A percentile compares a stretch with the other conserved stretches of the same genome.
phyloP scores from a whole-genome alignment of 2,888 invertebrate species.

The Lepas anatifera region DNA sequence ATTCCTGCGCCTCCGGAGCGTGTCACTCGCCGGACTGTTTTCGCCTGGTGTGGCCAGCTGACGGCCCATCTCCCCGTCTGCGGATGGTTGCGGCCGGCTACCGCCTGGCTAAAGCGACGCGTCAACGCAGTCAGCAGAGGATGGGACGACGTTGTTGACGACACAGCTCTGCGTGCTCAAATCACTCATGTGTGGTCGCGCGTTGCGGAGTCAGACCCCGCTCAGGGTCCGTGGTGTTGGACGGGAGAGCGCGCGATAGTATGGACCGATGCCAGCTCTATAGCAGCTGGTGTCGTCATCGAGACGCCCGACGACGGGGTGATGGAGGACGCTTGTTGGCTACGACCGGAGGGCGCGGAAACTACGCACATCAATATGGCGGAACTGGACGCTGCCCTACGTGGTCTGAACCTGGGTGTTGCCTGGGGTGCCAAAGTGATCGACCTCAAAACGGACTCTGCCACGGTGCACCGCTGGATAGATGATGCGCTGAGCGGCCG shows the following conservation, averaged over 20 bases:
- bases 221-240: not conserved
- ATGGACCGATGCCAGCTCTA: slow-evolving; percentile 1
- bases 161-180: not conserved
- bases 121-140: not conserved
- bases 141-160: not conserved
- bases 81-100: slow-evolving; percentile 13
- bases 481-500: too few relatives aligned
- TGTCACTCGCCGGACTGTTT: slow-evolving; percentile 12
- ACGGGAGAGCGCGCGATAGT: not conserved
- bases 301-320: too few relatives aligned
- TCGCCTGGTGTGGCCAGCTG: slow-evolving; percentile 9
- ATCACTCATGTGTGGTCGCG: not conserved
- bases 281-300: too few relatives aligned
- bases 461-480: too few relatives aligned
- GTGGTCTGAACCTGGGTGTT: too few relatives aligned
- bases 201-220: not conserved
- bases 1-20: not conserved
- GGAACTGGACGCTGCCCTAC: too few relatives aligned
- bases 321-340: too few relatives aligned
- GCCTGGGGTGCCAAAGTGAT: too few relatives aligned
- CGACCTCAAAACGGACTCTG: too few relatives aligned
- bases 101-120: slow-evolving; percentile 3
- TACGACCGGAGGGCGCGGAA: too few relatives aligned
- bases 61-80: slow-evolving; percentile 7
- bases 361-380: too few relatives aligned